Evolutionary conservation across 2,113 vertebrate species (phyloP), one percentile per base, ranked within the genome.

Genomic region (Cochlearius cochlearius): DNA sequence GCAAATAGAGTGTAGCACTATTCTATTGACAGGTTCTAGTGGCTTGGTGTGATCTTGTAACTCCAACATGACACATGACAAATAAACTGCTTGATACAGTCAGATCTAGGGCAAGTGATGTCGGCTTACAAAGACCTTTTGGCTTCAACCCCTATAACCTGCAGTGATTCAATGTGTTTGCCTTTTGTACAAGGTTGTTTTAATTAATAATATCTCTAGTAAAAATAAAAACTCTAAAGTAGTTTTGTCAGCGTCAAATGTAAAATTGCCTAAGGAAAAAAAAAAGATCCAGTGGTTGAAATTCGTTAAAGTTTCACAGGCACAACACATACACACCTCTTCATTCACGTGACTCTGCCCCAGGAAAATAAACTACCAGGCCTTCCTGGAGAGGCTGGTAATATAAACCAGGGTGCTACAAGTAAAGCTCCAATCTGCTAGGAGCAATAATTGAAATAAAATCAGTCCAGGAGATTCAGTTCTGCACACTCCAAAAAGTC

Each of bases 151-250:
- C 43, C 94, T 72, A 72, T 18, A 92, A 85, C 92, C 95, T 86
- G 91, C 22, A 91, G 86, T 3, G 3, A 68, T 30, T 74, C 30
- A 9, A 56, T 9, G 2, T 3, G 4, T 66, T 66, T 39, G 74
- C 86, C 90, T 96, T 96, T 96, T 88, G 86, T 34, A 89, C 89
- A 94, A 92, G 63, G 38, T 78, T 39, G 1, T 9, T 71, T 56
- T 49, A 95, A 94, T 88, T 86, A 73, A 59, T 91, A 79, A 82
- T 49, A 68, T 69, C 82, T 94, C 92, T 95, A 94, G 74, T 92
- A 94, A 95, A 96, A 96, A 95, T 93, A 96, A 95, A 94, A 95
- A n/a, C 90, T 97, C 83, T 95, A 83, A 88, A 92, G 85, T 76
- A 72, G 76, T 69, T 92, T 60, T 56, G 1, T 74, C 67, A 41